A percentile compares a stretch with the other conserved stretches of the same genome.
phyloP scores from a whole-genome alignment of 2,888 invertebrate genomes.

The Dendrolimus pini region DNA sequence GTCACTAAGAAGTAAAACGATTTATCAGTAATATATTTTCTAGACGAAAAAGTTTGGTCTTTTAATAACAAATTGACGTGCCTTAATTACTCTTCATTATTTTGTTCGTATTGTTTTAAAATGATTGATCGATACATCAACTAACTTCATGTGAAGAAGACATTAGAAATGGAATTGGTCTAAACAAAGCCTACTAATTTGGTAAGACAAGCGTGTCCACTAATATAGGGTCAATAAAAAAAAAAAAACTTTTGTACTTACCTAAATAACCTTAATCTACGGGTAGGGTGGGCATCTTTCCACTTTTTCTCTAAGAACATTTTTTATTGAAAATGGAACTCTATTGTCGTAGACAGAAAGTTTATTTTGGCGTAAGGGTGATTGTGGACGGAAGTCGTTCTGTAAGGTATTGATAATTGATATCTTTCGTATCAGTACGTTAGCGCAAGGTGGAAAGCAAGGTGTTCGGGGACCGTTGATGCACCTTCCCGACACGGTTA shows the following conservation, averaged over 20 bases:
- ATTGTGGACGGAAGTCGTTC: constrained; percentile 22
- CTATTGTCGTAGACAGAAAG: not conserved
- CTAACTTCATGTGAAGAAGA: not conserved
- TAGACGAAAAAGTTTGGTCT: no score
- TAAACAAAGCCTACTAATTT: constrained; percentile 40
- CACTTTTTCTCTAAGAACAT: constrained; percentile 26
- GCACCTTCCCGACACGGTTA: constrained; percentile 42
- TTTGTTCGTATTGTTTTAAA: no score
- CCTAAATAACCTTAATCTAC: constrained; percentile 65
- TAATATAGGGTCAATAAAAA: constrained; percentile 58
- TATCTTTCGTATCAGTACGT: constrained; percentile 63
- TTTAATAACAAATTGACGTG: no score
- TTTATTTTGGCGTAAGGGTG: constrained; percentile 6
- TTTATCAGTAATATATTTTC: no score
- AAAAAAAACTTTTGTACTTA: constrained; percentile 59
- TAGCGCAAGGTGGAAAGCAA: constrained; percentile 70
- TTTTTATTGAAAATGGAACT: constrained; percentile 5
- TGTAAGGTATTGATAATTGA: constrained; percentile 28
- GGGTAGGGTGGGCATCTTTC: constrained; percentile 62
- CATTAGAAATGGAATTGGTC: constrained; percentile 3
- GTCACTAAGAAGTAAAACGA: no score
- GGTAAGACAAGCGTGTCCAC: constrained; percentile 70
- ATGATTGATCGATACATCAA: not conserved
- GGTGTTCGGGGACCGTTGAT: constrained; percentile 66
- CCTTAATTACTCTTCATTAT: no score